These are phyloP conservation scores for rat (Rattus norvegicus) DNA, from an alignment of 2,113 vertebrate species.

Conservation along the genomic window DNA sequence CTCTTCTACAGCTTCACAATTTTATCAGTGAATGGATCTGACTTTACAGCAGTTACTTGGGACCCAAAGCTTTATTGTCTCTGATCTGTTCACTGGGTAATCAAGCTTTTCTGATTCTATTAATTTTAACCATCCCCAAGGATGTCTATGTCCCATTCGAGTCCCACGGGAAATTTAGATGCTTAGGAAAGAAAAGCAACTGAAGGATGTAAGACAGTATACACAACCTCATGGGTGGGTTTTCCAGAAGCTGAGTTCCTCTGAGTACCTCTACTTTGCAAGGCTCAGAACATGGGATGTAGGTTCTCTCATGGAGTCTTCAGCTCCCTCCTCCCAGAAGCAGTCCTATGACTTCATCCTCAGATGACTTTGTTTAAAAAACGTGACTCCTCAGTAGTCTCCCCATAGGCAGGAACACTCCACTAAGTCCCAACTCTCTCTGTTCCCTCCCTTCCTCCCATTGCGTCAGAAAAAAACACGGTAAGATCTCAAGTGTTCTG, in stretches of 20 bases:
- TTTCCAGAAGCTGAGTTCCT: neutral
- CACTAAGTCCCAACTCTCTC: neutral
- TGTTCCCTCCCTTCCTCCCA: neutral
- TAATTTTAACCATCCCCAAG: too few species aligned
- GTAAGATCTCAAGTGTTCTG: neutral
- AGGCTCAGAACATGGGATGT: neutral
- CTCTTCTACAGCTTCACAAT: neutral
- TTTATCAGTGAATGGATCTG: neutral
- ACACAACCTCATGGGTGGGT: neutral
- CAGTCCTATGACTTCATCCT: neutral
- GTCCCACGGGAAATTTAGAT: neutral
- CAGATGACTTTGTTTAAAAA: neutral
- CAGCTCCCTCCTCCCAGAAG: neutral
- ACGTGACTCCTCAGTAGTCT: neutral
- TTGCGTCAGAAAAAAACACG: too few species aligned
- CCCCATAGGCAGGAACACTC: too few species aligned
- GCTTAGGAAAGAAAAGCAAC: neutral
- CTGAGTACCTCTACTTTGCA: too few species aligned
- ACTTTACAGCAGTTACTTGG: neutral
- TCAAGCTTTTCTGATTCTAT: neutral
- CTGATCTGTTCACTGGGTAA: neutral
- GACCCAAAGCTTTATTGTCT: neutral
- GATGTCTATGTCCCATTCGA: neutral
- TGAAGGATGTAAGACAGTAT: neutral
- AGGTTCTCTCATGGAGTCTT: neutral